phyloP scores from a whole-genome alignment of 2,888 invertebrate genomes.

The Acanthosoma haemorrhoidale region DNA sequence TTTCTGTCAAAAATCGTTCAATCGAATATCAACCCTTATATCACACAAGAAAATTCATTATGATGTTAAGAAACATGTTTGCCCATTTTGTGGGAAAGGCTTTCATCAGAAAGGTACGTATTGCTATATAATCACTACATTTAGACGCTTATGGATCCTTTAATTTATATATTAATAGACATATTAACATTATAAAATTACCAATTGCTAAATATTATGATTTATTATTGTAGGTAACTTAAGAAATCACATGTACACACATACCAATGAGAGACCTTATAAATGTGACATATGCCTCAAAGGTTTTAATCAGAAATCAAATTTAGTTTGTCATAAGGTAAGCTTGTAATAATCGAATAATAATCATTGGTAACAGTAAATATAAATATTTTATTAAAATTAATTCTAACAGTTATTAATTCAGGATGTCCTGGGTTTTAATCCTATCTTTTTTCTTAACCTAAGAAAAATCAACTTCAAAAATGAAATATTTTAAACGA shows the following conservation, averaged over 20 bases:
- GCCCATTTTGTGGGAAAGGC: slow-evolving; percentile 68
- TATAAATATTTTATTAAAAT: too few relatives aligned
- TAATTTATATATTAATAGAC: too few relatives aligned
- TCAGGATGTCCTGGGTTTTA: too few relatives aligned
- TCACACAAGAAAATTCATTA: slow-evolving; percentile 74
- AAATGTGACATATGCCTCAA: slow-evolving; percentile 48
- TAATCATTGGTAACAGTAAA: too few relatives aligned
- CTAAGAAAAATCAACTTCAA: too few relatives aligned
- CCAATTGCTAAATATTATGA: too few relatives aligned
- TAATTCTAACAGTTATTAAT: too few relatives aligned
- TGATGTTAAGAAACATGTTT: slow-evolving; percentile 65
- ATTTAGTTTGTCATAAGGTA: slow-evolving; percentile 70
- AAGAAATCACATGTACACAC: slow-evolving; percentile 70
- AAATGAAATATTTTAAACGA: too few relatives aligned
- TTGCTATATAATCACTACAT: too few relatives aligned
- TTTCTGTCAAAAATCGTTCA: slow-evolving; percentile 70
- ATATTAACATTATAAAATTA: too few relatives aligned
- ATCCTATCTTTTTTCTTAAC: too few relatives aligned
- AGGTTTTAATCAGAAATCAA: slow-evolving; percentile 76
- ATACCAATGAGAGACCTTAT: slow-evolving; percentile 72
- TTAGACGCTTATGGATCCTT: too few relatives aligned
- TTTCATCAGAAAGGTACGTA: slow-evolving; percentile 80
- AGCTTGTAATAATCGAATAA: not conserved
- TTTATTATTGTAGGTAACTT: slow-evolving; percentile 56
- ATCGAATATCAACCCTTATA: slow-evolving; percentile 71